Evolutionary conservation across 2,888 invertebrate species (phyloP), one percentile per base, ranked within the genome.

Genomic region (Agrochola macilenta): DNA sequence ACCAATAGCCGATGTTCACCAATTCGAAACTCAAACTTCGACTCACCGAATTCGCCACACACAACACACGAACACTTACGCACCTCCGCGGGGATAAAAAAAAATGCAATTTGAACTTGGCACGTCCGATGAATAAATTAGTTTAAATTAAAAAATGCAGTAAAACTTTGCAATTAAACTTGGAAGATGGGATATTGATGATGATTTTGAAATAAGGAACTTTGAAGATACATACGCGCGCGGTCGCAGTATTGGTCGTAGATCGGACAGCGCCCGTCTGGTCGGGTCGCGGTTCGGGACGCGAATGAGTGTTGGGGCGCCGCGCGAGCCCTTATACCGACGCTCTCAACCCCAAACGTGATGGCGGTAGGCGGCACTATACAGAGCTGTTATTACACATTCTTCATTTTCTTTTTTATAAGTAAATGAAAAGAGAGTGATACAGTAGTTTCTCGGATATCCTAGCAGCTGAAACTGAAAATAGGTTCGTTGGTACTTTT

Each of bases 171-270:
- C 14, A 84, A 87, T 84, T 81, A 78, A 87, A 87, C 82, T 88
- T 89, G 57, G 73, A 83, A 87, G 57, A 87, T 86, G 79, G 77
- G 87, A 88, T 78, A 71, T 68, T 68, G 58, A 65, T 58, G 35
- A 64, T 75, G 69, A 79, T 79, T 83, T 78, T 82, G 26, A 69
- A 65, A 85, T 80, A 81, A 74, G 60, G 78, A 84, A 88, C 86
- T 88, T 88, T 84, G 77, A 82, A 60, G 74, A 94, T 95, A 96
- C 95, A 90, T 96, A 96, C 95, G 95, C 95, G 94, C 95, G 95
- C 95, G 95, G 93, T 95, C 88, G 91, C 90, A 85, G 90, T 87
- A 85, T 88, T 85, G 90, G 89, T 87, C 87, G 90, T 87, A 77
- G 87, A 87, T 85, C 87, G 87, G 90, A 94, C 93, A 91, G 92